Evolutionary conservation across 1,140 invertebrate species (phyloP).

Genomic region (Rhagoletis pomonella): DNA sequence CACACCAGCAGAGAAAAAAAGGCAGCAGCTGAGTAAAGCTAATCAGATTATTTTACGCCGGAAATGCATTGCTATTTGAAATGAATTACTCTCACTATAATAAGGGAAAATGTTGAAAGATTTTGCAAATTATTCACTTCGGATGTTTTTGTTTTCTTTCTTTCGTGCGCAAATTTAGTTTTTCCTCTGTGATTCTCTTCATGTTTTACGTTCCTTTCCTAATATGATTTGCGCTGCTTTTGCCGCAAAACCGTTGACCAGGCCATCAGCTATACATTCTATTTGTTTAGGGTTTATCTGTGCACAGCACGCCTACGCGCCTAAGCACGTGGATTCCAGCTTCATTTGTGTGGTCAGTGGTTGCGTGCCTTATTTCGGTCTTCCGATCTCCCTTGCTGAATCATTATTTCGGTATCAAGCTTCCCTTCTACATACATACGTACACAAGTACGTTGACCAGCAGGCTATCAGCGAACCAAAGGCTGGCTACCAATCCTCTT

Average conservation of each 20-base stretch:
- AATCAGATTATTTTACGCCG: slow-evolving; percentile 35
- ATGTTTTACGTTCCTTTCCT: background rate
- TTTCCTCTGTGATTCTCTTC: background rate
- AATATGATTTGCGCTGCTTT: background rate
- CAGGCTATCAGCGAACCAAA: too few species aligned
- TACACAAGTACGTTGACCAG: too few species aligned
- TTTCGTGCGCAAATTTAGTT: background rate
- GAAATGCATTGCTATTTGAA: background rate
- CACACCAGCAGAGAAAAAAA: background rate
- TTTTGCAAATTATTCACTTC: slow-evolving; percentile 7
- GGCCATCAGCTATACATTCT: background rate
- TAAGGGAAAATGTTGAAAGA: background rate
- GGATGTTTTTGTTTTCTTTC: background rate
- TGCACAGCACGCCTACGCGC: background rate
- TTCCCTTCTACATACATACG: too few species aligned
- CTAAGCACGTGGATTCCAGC: background rate
- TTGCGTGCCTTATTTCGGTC: background rate
- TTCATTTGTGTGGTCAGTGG: background rate
- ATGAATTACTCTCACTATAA: slow-evolving; percentile 6
- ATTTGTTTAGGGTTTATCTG: background rate
- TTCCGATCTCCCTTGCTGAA: background rate
- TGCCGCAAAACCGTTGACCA: background rate
- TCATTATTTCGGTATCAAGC: background rate
- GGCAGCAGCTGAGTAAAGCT: background rate
- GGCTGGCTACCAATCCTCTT: background rate